Conservation (phyloP, 2,797 vertebrate genomes). For the Rallus crepitans region DNA sequence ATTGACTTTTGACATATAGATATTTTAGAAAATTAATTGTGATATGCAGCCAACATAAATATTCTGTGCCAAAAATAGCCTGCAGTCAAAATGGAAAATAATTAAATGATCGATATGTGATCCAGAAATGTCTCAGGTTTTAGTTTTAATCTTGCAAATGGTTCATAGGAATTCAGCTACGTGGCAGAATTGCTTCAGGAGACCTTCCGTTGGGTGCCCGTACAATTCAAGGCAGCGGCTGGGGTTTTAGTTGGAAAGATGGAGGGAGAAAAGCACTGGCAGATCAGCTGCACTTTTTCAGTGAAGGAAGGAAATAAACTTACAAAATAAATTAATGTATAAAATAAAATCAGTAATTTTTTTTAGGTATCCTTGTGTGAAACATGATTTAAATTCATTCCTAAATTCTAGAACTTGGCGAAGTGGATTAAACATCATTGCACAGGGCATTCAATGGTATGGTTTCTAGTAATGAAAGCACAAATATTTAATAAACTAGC, state of each 20-base stretch:
- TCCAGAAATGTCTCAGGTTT: neutral
- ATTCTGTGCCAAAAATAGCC: conserved; percentile 13
- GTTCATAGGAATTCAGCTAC: neutral
- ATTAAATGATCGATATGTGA: neutral
- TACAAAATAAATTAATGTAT: neutral
- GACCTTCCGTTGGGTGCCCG: neutral
- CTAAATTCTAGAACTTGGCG: neutral
- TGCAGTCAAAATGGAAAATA: conserved; percentile 7
- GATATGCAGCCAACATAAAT: neutral
- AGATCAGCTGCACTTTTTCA: neutral
- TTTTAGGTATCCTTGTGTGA: neutral
- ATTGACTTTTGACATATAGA: neutral
- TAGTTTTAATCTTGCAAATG: neutral
- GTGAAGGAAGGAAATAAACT: neutral
- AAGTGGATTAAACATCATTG: neutral
- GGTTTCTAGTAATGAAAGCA: neutral
- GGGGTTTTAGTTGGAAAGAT: neutral
- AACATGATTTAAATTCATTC: neutral
- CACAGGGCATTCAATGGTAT: neutral
- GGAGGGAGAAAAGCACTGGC: neutral
- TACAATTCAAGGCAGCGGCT: neutral
- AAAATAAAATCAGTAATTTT: neutral
- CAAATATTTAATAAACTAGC: neutral
- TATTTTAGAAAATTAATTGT: conserved; percentile 1
- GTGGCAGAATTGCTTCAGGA: neutral